Base-by-base conservation (phyloP, 2,888 invertebrate species). In the Lysandra coridon region DNA sequence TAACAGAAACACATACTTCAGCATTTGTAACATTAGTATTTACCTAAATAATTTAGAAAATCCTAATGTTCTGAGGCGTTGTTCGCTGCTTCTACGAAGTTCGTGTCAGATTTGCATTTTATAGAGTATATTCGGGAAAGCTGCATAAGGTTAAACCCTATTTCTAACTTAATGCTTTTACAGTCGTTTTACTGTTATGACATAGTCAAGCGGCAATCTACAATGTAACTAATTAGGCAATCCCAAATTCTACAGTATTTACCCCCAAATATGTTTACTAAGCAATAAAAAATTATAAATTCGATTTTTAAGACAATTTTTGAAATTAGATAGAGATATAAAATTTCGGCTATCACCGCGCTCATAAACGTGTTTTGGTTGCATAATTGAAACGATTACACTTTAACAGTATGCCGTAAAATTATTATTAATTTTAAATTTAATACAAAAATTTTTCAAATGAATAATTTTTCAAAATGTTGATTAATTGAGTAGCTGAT, bases 31-130 rank as follows among this genome's bases (percentile, higher is more conserved):
- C 4, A 57, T 57, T 17, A 17, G 57, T 57, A 17, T 57, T 57
- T 57, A 4, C 57, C 23, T 23, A 23, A 23, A 23, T 23, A 23
- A 23, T 23, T 23, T 57, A 57, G 57, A 17, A 57, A 17, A 57
- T 57, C 57, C 57, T 57, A 17, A 17, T 4, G 30, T 64, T 30
- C 30, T 30, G 23, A 64, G 64, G 64, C 64, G 12, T 69, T 69
- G 33, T 33, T 69, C 6, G 69, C 69, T 69, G 33, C 33, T 33
- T 33, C 69, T 69, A 69, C 33, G 17, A 69, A 69, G 69, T 69
- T 69, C 69, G 69, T 69, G 69, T 69, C 69, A 12, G 69, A 69
- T 69, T 69, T 69, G 69, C 69, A 69, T 69, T 69, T 69, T 69
- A 69, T 37, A 69, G 69, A 69, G 69, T 14, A 33, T 37, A 37